Percentiles rank a stretch among this genome's conserved stretches.
These are phyloP conservation scores for Andrena cerasifolii DNA, from an alignment of 1,140 invertebrate genomes.

Conservation along the genomic window DNA sequence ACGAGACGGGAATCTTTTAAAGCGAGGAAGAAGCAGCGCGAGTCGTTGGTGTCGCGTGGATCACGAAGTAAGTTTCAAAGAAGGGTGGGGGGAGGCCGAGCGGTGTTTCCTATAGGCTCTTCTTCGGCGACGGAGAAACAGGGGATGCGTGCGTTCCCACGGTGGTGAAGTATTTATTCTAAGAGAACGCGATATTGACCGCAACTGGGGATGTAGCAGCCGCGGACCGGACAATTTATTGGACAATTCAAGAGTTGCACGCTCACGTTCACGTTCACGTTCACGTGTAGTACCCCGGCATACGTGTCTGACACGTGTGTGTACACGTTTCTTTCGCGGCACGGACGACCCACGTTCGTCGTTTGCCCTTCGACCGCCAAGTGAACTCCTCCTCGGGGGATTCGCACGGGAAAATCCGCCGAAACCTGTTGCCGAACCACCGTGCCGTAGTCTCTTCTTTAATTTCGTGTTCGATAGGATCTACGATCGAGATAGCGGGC, in stretches of 20 bases:
- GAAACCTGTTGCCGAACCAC: conserved; percentile 17
- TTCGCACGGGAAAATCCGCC: not conserved
- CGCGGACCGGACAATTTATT: conserved; percentile 67
- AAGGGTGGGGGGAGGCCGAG: conserved; percentile 3
- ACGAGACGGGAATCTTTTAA: not conserved
- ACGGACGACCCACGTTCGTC: not conserved
- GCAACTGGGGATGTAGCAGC: conserved; percentile 70
- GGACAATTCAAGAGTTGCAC: conserved; percentile 52
- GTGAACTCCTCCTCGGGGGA: not conserved
- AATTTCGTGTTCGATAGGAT: too few species aligned
- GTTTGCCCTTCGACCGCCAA: conserved; percentile 31
- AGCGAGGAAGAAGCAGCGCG: too few species aligned
- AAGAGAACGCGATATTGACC: conserved; percentile 79
- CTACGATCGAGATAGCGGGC: too few species aligned
- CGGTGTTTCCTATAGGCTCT: conserved; percentile 48
- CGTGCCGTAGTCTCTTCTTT: too few species aligned
- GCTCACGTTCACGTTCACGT: conserved; percentile 49
- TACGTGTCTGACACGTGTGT: conserved; percentile 43
- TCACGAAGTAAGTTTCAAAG: not conserved
- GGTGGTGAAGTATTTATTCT: conserved; percentile 77
- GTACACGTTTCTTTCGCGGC: conserved; percentile 21
- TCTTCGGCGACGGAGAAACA: conserved; percentile 40
- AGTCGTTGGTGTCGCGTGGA: too few species aligned
- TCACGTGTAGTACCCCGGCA: conserved; percentile 36
- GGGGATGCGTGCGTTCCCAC: conserved; percentile 74